These are phyloP conservation scores for Syngnathoides biaculeatus DNA, from an alignment of 2,113 vertebrate genomes.

Conservation along the genomic window DNA sequence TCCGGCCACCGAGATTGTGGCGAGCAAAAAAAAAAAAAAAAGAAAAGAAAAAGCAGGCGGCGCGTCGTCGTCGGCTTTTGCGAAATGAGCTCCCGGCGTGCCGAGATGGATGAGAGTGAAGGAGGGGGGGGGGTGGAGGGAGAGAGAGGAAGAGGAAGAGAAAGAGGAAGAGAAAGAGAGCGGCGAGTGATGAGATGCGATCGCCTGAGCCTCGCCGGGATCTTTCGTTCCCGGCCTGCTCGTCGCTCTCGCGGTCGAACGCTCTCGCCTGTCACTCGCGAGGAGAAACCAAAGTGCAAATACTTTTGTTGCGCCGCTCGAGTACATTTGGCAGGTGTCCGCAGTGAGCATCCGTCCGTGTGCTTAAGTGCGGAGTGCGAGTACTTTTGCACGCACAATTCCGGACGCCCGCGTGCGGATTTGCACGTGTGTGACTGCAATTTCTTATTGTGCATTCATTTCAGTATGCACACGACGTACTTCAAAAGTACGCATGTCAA, in stretches of 20 bases:
- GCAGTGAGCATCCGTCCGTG: background rate
- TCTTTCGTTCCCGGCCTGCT: background rate
- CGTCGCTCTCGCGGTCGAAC: no score
- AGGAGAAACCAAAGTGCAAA: no score
- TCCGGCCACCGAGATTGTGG: slow-evolving; percentile 33
- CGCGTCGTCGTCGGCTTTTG: slow-evolving; percentile 59
- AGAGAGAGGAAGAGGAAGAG: slow-evolving; percentile 52
- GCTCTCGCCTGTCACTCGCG: no score
- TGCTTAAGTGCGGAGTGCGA: no score
- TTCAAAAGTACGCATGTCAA: no score
- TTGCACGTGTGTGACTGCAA: slow-evolving; percentile 1
- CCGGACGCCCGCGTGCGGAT: background rate
- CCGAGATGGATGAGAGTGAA: slow-evolving; percentile 42
- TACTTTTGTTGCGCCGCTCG: background rate
- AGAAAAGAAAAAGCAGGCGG: slow-evolving; percentile 43
- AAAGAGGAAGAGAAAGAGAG: slow-evolving; percentile 11
- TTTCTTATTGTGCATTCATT: no score
- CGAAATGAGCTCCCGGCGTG: slow-evolving; percentile 51
- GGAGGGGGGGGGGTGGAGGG: slow-evolving; percentile 28
- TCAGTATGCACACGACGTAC: no score
- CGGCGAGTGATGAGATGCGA: slow-evolving; percentile 14
- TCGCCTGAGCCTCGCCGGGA: slow-evolving; percentile 40
- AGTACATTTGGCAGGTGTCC: background rate
- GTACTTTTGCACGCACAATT: background rate
- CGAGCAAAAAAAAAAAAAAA: slow-evolving; percentile 34